phyloP scores from a whole-genome alignment of 2,113 vertebrate species.

The Podarcis cretensis region DNA sequence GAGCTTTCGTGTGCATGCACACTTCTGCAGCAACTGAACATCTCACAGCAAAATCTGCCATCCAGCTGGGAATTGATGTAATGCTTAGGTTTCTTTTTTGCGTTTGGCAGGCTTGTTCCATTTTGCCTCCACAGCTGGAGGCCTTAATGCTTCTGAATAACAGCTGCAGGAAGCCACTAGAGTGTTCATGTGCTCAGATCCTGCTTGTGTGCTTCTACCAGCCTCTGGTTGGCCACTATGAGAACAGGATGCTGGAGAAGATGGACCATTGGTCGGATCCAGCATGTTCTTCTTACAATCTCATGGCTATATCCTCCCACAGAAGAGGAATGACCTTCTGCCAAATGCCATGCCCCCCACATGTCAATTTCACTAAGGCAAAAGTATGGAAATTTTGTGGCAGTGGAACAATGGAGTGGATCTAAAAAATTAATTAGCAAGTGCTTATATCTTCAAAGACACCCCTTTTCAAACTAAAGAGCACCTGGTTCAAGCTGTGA shows the following conservation, averaged over 20 bases:
- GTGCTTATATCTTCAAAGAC: constrained; percentile 61
- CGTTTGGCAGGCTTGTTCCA: constrained; percentile 29
- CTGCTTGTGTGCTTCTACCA: too few species aligned
- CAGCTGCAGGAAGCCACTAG: too few species aligned
- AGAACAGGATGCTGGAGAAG: too few species aligned
- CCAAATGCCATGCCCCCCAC: constrained; percentile 44
- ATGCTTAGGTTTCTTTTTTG: constrained; percentile 40
- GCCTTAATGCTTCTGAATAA: too few species aligned
- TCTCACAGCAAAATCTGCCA: constrained; percentile 36
- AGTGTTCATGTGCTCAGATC: too few species aligned
- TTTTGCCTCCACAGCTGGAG: neutral
- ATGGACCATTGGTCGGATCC: too few species aligned
- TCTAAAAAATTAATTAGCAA: constrained; percentile 70
- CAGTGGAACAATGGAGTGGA: constrained; percentile 54
- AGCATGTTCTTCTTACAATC: too few species aligned
- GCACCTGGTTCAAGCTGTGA: constrained; percentile 66
- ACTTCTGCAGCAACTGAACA: constrained; percentile 43
- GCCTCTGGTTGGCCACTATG: too few species aligned
- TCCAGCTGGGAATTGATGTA: constrained; percentile 22
- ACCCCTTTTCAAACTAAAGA: constrained; percentile 43
- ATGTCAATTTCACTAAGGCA: constrained; percentile 43
- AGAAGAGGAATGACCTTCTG: constrained; percentile 32
- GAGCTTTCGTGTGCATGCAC: too few species aligned
- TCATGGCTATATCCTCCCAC: neutral
- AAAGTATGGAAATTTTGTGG: constrained; percentile 52